These are phyloP conservation scores for Eustalomyia histrio DNA, from an alignment of 2,888 invertebrate genomes.

Conservation along the genomic window DNA sequence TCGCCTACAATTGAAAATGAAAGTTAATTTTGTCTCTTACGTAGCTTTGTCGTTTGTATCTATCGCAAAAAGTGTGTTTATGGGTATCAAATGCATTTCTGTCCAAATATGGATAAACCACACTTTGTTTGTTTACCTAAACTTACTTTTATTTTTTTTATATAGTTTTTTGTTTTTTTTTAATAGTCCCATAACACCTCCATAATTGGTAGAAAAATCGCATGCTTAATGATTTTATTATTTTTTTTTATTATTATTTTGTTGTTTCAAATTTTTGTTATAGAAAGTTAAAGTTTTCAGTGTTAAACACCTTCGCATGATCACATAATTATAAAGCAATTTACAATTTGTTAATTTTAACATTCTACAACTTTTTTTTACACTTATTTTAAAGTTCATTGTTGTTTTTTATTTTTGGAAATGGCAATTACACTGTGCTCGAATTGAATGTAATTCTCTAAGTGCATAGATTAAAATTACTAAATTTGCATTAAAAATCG, in stretches of 20 bases:
- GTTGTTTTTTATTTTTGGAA: too few relatives aligned
- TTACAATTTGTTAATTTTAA: constrained; percentile 23
- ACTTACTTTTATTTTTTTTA: too few relatives aligned
- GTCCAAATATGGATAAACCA: constrained; percentile 21
- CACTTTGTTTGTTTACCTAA: background rate
- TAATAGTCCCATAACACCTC: constrained; percentile 1
- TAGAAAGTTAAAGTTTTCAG: constrained; percentile 38
- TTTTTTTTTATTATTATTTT: constrained; percentile 18
- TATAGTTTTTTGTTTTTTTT: background rate
- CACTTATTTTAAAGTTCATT: too few relatives aligned
- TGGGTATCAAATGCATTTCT: constrained; percentile 2
- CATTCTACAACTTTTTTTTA: background rate
- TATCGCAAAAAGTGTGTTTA: constrained; percentile 19
- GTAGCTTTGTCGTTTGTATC: background rate
- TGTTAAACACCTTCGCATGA: constrained; percentile 52
- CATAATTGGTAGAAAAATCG: constrained; percentile 47
- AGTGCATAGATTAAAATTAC: too few relatives aligned
- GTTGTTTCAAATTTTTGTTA: background rate
- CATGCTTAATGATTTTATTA: constrained; percentile 41
- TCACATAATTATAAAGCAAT: constrained; percentile 41
- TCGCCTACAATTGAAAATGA: background rate
- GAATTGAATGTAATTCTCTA: too few relatives aligned
- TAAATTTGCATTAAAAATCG: too few relatives aligned
- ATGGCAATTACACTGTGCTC: too few relatives aligned
- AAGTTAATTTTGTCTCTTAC: background rate